Evolutionary conservation across 2,113 vertebrate species (phyloP).

Genomic region (Recurvirostra avosetta): DNA sequence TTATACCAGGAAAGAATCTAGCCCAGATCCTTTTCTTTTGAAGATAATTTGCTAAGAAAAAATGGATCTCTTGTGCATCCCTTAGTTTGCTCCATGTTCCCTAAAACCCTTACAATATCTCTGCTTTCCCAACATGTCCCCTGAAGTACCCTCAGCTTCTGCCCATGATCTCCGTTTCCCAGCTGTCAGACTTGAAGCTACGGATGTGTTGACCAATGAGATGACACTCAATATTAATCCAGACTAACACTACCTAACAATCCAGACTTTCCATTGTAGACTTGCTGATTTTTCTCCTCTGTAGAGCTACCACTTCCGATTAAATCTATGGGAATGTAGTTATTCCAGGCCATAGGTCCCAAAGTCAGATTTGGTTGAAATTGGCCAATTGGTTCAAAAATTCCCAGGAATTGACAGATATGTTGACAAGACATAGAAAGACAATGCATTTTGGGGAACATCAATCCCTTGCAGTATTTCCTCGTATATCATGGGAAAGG

Average conservation of each 20-base stretch:
- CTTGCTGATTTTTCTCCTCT: neutral
- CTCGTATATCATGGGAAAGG: neutral
- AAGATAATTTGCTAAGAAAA: neutral
- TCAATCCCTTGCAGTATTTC: neutral
- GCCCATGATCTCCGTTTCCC: neutral
- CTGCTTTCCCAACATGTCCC: neutral
- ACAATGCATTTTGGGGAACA: neutral
- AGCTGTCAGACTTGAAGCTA: neutral
- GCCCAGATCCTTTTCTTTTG: neutral
- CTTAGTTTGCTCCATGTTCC: neutral
- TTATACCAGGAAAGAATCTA: neutral
- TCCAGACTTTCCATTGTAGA: neutral
- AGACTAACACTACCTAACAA: neutral
- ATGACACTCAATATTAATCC: neutral
- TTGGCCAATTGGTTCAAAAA: neutral
- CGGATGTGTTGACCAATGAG: neutral
- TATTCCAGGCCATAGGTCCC: neutral
- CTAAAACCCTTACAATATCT: neutral
- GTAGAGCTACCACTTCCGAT: neutral
- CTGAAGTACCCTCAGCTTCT: neutral
- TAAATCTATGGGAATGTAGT: neutral
- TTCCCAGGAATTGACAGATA: neutral
- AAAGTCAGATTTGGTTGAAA: neutral
- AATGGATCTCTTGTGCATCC: neutral
- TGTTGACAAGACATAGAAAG: neutral